Base-by-base conservation (phyloP, 1,140 invertebrate genomes). In the Cydia strobilella region DNA sequence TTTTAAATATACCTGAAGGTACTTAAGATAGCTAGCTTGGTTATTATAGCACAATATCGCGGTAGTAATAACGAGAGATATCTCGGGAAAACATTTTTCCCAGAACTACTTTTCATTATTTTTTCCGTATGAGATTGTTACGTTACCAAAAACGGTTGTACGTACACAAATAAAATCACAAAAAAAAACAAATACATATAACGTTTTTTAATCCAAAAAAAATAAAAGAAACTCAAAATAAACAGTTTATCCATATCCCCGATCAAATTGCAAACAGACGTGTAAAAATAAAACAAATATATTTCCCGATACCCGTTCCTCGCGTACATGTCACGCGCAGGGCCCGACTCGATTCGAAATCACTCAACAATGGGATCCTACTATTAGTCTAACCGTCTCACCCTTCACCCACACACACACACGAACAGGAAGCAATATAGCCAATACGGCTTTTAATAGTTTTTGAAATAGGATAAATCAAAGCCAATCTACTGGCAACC, bases 201-300 rank as follows among this genome's bases (percentile, higher is more conserved):
- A 35, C 31, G 31, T 35, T 35, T 9, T 7, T 7, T 35, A 35
- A 35, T 7, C 31, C 31, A 35, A 35, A 35, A 35, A 35, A 59
- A 65, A 5, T 65, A 35, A 65, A 35, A 6, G 12, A 65, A 65
- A 65, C 27, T n/a, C 1, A n/a, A 18, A 69, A 69, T 42, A 39
- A 39, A 69, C 27, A 31, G 63, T 2, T 69, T 69, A 59, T 69
- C 31, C 65, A 42, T 35, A 69, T 12, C 65, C 27, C 65, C 15
- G 65, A 69, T 59, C 35, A 20, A 69, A 69, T 69, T 18, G 18
- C 65, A 18, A 39, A 42, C 65, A 35, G 65, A 69, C 7, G 65
- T 69, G n/a, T 59, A 69, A 69, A 35, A 69, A 69, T 69, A 69
- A 39, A 69, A 69, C n/a, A 42, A 35, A 39, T 69, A 31, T 3